A percentile compares a stretch with the other conserved stretches of the same genome.
Conservation (phyloP, 2,797 vertebrate genomes). For the Poecilia wingei region DNA sequence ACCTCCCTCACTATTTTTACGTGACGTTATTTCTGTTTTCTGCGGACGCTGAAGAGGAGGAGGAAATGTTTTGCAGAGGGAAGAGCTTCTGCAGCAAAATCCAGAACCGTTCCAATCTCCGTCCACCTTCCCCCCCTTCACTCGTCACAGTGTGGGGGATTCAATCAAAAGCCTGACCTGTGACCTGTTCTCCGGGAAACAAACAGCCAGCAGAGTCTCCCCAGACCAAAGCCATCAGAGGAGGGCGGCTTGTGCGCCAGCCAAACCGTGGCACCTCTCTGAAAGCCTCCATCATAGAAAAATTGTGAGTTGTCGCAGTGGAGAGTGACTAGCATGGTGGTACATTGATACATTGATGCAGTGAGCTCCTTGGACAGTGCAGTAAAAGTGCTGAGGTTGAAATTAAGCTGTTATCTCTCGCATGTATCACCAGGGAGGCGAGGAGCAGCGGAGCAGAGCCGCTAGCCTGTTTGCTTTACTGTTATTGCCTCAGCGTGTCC, state of each 20-base stretch:
- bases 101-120: slow-evolving; percentile 44
- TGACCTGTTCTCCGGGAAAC: slow-evolving; percentile 68
- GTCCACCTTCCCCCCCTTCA: slow-evolving; percentile 29
- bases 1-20: slow-evolving; percentile 17
- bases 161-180: slow-evolving; percentile 74
- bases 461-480: slow-evolving; percentile 73
- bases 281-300: slow-evolving; percentile 66
- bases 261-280: slow-evolving; percentile 57
- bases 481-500: slow-evolving; percentile 68
- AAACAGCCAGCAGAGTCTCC: slow-evolving; percentile 70
- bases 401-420: slow-evolving; percentile 79
- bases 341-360: slow-evolving; percentile 71
- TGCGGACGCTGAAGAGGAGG: slow-evolving; percentile 36
- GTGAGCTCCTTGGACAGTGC: slow-evolving; percentile 70
- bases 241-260: slow-evolving; percentile 50
- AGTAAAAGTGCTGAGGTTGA: slow-evolving; percentile 79
- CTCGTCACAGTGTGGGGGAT: slow-evolving; percentile 68
- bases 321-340: slow-evolving; percentile 75
- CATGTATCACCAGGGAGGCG: slow-evolving; percentile 72
- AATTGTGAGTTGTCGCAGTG: slow-evolving; percentile 72
- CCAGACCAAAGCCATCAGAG: slow-evolving; percentile 69
- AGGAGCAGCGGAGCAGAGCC: slow-evolving; percentile 63
- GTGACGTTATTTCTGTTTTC: neutral
- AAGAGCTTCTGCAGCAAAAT: slow-evolving; percentile 71
- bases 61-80: slow-evolving; percentile 64